Conservation (phyloP, 53 echinoderm and acorn worm genomes). For the Holothuria leucospilota region DNA sequence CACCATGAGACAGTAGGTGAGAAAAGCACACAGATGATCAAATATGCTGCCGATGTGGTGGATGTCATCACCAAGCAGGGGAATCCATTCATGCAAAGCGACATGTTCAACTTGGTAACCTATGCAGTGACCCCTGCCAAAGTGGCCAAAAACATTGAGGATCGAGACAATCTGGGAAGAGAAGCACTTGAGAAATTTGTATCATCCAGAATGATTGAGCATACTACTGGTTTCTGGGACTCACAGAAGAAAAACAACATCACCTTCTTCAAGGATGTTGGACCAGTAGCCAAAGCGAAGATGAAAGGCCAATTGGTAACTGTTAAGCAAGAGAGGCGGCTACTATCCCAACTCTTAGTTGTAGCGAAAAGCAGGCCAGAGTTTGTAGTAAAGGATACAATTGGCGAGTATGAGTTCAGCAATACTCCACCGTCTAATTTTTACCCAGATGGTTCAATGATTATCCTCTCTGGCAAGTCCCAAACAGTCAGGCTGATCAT, state of each 20-base stretch:
- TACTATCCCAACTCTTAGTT: too few relatives aligned
- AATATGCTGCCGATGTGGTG: conserved; percentile 27
- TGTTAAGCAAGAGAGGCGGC: too few relatives aligned
- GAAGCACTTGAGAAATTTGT: not conserved
- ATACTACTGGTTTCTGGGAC: conserved; percentile 33
- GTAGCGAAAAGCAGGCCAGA: too few relatives aligned
- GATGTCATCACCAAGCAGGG: conserved; percentile 22
- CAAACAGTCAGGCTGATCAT: not conserved
- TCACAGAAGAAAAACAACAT: conserved; percentile 40
- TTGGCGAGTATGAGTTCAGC: conserved; percentile 30
- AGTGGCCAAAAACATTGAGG: not conserved
- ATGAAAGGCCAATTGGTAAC: conserved; percentile 21
- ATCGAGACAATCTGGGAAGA: not conserved
- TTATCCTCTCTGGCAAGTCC: conserved; percentile 12
- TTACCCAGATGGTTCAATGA: conserved; percentile 36
- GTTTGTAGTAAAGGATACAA: conserved; percentile 9
- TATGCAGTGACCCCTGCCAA: conserved; percentile 24
- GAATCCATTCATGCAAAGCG: conserved; percentile 36
- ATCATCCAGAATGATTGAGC: not conserved
- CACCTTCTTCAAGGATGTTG: conserved; percentile 8
- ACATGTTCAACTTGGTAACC: conserved; percentile 49
- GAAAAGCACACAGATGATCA: conserved; percentile 24
- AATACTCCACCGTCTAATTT: conserved; percentile 22
- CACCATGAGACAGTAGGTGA: not conserved
- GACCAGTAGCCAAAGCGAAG: conserved; percentile 34